These are phyloP conservation scores for Polietes domitor DNA, from an alignment of 2,888 invertebrate genomes.

Conservation along the genomic window DNA sequence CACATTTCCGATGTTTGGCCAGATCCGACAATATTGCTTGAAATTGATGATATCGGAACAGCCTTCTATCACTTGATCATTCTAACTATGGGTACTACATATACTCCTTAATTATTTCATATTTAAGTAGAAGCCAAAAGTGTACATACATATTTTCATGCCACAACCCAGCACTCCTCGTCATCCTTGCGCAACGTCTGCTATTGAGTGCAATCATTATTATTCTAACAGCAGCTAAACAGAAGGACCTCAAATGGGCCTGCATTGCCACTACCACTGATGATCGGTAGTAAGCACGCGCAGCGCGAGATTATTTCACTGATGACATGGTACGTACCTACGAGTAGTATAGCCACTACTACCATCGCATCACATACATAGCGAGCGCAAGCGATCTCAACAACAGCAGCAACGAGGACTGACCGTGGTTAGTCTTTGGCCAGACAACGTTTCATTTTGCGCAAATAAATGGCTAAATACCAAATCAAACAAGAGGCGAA, in stretches of 20 bases:
- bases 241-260: slow-evolving; percentile 67
- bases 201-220: slow-evolving; percentile 20
- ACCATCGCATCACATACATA: neutral
- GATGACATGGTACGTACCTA: slow-evolving; percentile 45
- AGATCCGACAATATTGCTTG: no score
- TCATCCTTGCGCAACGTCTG: no score
- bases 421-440: neutral
- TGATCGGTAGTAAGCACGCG: slow-evolving; percentile 70
- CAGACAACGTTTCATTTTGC: slow-evolving; percentile 29
- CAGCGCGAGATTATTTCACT: slow-evolving; percentile 64
- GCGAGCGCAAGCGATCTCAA: neutral
- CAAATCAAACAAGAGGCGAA: slow-evolving; percentile 71
- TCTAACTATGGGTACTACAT: no score
- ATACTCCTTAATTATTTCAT: no score
- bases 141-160: no score
- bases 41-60: no score
- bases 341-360: neutral
- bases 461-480: slow-evolving; percentile 69
- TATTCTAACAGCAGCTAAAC: slow-evolving; percentile 64
- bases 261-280: slow-evolving; percentile 64
- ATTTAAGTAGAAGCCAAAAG: no score
- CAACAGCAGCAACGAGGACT: neutral
- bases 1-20: no score
- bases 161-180: no score
- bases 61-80: no score